These are phyloP conservation scores for Hoplias malabaricus DNA, from an alignment of 2,113 vertebrate genomes.

Conservation along the genomic window DNA sequence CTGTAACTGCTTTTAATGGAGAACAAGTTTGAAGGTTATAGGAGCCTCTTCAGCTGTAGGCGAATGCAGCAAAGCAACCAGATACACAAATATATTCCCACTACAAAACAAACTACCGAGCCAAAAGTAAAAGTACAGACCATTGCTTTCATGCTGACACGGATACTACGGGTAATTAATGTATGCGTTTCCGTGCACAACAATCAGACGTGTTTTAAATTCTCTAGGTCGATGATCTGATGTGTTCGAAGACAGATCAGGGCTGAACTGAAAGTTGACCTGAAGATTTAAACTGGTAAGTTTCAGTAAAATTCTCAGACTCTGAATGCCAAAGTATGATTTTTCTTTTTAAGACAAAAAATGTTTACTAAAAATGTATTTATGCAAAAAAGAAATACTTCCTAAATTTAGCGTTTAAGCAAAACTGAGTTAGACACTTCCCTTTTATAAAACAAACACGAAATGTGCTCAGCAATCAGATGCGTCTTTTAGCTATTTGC, in stretches of 20 bases:
- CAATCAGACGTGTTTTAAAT: conserved; percentile 2
- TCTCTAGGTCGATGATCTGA: neutral
- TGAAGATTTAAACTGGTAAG: too few species aligned
- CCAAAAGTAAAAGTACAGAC: neutral
- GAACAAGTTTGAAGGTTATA: conserved; percentile 27
- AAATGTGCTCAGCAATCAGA: too few species aligned
- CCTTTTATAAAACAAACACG: too few species aligned
- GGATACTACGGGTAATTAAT: neutral
- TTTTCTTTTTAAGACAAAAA: too few species aligned
- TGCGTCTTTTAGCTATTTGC: too few species aligned
- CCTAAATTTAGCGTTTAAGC: too few species aligned
- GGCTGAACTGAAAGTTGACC: too few species aligned
- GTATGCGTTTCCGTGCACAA: neutral
- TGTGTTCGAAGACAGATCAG: neutral
- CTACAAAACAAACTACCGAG: neutral
- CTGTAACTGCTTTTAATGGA: conserved; percentile 34
- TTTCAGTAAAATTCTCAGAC: too few species aligned
- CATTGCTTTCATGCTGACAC: neutral
- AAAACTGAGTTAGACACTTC: too few species aligned
- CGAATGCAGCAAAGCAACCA: neutral
- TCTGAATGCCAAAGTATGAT: too few species aligned
- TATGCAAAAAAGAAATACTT: too few species aligned
- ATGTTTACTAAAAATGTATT: too few species aligned
- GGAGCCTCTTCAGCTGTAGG: neutral
- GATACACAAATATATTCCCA: neutral